Evolutionary conservation across 2,113 vertebrate genomes (phyloP).

Genomic region (Eulemur rufifrons): DNA sequence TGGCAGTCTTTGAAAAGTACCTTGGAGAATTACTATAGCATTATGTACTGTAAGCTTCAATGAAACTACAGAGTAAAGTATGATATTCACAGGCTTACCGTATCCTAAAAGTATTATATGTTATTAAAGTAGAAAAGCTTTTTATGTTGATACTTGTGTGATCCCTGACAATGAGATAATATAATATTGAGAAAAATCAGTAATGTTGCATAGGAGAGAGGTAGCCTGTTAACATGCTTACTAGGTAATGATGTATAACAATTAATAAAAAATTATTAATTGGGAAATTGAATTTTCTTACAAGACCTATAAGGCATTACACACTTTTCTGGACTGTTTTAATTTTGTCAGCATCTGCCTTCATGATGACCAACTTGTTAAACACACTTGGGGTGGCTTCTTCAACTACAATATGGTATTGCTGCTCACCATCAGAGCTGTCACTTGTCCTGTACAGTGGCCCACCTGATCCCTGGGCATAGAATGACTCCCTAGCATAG

Average conservation of each 20-base stretch:
- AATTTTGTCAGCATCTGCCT: neutral
- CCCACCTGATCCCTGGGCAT: neutral
- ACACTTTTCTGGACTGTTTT: neutral
- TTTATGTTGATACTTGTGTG: conserved; percentile 45
- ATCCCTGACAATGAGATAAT: neutral
- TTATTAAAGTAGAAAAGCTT: conserved; percentile 50
- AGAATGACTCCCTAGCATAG: neutral
- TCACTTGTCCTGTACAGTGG: neutral
- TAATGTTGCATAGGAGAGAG: neutral
- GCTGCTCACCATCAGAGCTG: neutral
- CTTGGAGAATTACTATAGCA: conserved; percentile 55
- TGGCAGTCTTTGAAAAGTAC: conserved; percentile 53
- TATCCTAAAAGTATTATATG: conserved; percentile 4
- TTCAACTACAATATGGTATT: neutral
- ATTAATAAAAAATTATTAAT: neutral
- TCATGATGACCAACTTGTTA: neutral
- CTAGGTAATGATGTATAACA: neutral
- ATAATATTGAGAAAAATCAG: neutral
- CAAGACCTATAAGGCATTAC: neutral
- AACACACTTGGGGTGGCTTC: neutral
- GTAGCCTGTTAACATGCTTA: neutral
- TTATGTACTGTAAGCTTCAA: conserved; percentile 26
- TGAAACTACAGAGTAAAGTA: conserved; percentile 50
- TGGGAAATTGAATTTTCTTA: neutral
- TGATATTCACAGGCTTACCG: conserved; percentile 47